Evolutionary conservation across 2,113 vertebrate genomes (phyloP).

Genomic region (Callospermophilus lateralis): DNA sequence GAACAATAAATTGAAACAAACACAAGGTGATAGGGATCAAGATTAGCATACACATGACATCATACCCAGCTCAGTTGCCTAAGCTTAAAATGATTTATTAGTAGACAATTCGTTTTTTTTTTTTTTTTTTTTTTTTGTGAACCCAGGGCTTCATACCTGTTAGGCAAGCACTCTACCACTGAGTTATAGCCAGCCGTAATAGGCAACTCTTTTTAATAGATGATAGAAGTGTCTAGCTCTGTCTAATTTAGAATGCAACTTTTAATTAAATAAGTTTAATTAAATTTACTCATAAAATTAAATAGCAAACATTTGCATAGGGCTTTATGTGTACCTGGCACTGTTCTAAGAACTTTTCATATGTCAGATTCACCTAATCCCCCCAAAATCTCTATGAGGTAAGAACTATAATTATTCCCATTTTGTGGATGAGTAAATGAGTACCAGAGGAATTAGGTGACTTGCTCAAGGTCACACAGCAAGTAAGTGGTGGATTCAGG

Average conservation of each 20-base stretch:
- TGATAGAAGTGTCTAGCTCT: neutral
- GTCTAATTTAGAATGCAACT: neutral
- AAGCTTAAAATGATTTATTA: neutral
- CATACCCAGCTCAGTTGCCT: neutral
- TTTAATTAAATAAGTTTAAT: neutral
- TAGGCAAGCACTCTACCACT: neutral
- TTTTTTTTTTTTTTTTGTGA: too few species aligned
- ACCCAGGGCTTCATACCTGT: neutral
- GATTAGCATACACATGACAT: neutral
- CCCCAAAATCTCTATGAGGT: neutral
- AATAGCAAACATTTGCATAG: neutral
- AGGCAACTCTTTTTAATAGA: neutral
- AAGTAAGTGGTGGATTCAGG: neutral
- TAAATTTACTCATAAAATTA: neutral
- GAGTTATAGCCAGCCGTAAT: neutral
- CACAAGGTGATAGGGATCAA: neutral
- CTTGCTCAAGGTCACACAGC: neutral
- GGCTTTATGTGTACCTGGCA: neutral
- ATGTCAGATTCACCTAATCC: too few species aligned
- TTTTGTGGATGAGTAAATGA: neutral
- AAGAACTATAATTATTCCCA: neutral
- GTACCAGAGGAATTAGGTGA: neutral
- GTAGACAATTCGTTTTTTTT: neutral
- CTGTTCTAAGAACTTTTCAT: neutral
- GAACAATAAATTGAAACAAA: neutral